Percentiles rank a stretch among this genome's conserved stretches.
These are phyloP conservation scores for Acanthurus lineatus DNA, from an alignment of 2,797 vertebrate genomes.

Conservation along the genomic window DNA sequence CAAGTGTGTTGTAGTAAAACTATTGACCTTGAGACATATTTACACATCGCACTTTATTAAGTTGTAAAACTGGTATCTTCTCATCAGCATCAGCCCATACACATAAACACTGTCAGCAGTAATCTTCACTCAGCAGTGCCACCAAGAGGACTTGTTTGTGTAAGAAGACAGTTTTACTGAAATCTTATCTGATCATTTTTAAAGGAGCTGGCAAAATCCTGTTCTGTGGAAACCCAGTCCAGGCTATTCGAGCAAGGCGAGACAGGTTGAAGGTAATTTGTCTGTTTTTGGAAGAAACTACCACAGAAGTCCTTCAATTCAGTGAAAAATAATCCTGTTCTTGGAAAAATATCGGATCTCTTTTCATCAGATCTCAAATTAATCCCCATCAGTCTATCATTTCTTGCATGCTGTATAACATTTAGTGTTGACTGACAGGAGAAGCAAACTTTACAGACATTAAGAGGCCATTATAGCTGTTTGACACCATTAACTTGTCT, in stretches of 20 bases:
- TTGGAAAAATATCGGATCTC: neutral
- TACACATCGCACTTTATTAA: neutral
- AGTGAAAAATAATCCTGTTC: neutral
- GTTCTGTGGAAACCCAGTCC: conserved; percentile 94
- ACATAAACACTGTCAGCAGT: neutral
- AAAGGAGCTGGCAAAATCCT: conserved; percentile 88
- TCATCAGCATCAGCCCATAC: neutral
- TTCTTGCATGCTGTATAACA: neutral
- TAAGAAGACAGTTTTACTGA: conserved; percentile 8
- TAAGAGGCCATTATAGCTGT: conserved; percentile 51
- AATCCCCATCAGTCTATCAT: neutral
- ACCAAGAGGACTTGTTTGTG: conserved; percentile 54
- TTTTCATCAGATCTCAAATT: too few species aligned
- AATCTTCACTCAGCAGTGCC: conserved; percentile 60
- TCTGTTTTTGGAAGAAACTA: neutral
- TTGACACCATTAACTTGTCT: conserved; percentile 44
- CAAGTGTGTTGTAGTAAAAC: neutral
- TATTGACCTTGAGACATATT: neutral
- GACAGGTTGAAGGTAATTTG: conserved; percentile 86
- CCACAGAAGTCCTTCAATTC: neutral
- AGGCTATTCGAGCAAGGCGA: conserved; percentile 87
- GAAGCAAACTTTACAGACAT: conserved; percentile 31
- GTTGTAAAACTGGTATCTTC: neutral
- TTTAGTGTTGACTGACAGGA: conserved; percentile 29
- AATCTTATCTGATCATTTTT: conserved; percentile 35